Evolutionary conservation across 2,797 vertebrate genomes (phyloP).

Genomic region (Poeciliopsis paucimaculata): DNA sequence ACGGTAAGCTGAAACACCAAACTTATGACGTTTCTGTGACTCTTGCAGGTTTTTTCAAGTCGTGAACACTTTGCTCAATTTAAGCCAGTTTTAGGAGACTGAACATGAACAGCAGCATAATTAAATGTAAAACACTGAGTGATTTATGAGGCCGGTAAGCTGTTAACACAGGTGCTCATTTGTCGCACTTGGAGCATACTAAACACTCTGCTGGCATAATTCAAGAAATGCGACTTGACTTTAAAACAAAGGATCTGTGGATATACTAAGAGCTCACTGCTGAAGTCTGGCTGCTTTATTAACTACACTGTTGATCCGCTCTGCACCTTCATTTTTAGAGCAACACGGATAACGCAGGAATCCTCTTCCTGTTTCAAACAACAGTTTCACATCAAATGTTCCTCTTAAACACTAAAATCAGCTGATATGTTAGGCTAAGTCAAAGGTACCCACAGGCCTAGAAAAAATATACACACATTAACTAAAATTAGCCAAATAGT

Average conservation of each 20-base stretch:
- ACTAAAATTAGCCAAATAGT: too few relatives aligned
- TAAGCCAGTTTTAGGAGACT: conserved; percentile 8
- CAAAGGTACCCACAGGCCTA: too few relatives aligned
- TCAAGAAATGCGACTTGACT: conserved; percentile 11
- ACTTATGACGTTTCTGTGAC: background rate
- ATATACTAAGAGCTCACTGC: background rate
- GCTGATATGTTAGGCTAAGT: too few relatives aligned
- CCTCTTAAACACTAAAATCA: background rate
- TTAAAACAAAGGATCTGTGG: conserved; percentile 16
- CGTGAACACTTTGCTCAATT: conserved; percentile 12
- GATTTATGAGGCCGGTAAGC: conserved; percentile 14
- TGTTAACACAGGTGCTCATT: conserved; percentile 20
- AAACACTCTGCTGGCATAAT: conserved; percentile 18
- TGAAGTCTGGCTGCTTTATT: conserved; percentile 12
- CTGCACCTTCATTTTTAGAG: background rate
- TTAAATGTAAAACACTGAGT: conserved; percentile 15
- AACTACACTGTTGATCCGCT: background rate
- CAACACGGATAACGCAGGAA: background rate
- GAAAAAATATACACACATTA: too few relatives aligned
- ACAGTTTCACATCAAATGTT: background rate
- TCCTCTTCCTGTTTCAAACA: background rate
- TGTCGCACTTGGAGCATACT: conserved; percentile 22
- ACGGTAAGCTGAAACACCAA: conserved; percentile 82
- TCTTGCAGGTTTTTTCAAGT: background rate
- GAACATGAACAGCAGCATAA: conserved; percentile 21